Percentiles rank a stretch among this genome's conserved stretches.
Conservation (phyloP, 23 tunicate genomes). For the Oikopleura vanhoeffeni region DNA sequence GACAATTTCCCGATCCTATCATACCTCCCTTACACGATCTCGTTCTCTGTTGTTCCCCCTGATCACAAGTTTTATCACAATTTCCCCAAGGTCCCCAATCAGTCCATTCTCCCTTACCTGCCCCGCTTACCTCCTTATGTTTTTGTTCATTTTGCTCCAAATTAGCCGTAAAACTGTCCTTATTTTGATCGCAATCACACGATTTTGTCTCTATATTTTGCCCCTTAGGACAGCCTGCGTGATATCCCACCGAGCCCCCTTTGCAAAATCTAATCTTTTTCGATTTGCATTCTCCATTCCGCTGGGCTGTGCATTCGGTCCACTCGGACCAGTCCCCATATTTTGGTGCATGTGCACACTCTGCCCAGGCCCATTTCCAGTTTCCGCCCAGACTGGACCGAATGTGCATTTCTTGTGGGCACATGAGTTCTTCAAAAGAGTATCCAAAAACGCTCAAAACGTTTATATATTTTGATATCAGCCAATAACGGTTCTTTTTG, state of each 20-base stretch:
- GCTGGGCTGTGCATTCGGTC: not conserved
- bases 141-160: not conserved
- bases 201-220: not conserved
- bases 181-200: not conserved
- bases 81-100: not conserved
- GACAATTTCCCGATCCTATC: not conserved
- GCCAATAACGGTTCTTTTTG: not conserved
- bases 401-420: conserved; percentile 13
- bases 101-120: not conserved
- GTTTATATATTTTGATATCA: not conserved
- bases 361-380: conserved; percentile 16
- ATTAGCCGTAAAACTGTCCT: not conserved
- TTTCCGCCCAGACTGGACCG: not conserved
- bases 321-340: conserved; percentile 13
- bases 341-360: not conserved
- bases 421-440: not conserved
- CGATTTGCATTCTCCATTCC: not conserved
- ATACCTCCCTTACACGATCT: not conserved
- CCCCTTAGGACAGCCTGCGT: not conserved
- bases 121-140: not conserved
- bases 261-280: not conserved
- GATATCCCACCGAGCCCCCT: not conserved
- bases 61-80: not conserved
- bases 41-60: not conserved
- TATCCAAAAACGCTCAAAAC: not conserved